Evolutionary conservation across 1,140 invertebrate genomes (phyloP).

Genomic region (Neodiprion lecontei): DNA sequence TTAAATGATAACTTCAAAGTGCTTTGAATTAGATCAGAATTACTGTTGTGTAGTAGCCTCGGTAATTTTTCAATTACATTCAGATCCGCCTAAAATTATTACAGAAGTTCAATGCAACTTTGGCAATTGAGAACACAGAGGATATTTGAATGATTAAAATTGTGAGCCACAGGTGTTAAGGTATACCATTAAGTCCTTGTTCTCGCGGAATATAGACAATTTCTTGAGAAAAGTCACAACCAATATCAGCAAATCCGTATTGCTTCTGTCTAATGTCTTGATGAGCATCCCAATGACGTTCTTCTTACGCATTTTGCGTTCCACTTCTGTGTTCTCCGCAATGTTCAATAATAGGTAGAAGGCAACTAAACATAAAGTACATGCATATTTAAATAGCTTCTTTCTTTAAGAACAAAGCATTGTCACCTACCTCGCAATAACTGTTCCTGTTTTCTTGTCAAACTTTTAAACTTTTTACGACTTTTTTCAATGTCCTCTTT

Average conservation of each 20-base stretch:
- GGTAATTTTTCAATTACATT: constrained; percentile 80
- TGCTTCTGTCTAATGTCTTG: constrained; percentile 85
- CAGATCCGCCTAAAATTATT: constrained; percentile 62
- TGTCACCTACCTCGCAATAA: constrained; percentile 71
- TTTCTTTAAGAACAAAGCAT: background rate
- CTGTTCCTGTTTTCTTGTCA: constrained; percentile 93
- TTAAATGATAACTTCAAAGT: constrained; percentile 92
- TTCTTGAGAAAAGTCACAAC: constrained; percentile 95
- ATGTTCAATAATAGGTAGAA: constrained; percentile 95
- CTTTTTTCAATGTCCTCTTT: constrained; percentile 85
- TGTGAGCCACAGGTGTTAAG: background rate
- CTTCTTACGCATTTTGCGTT: constrained; percentile 97
- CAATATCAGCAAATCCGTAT: constrained; percentile 88
- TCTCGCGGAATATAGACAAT: constrained; percentile 92
- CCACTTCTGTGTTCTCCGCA: constrained; percentile 92
- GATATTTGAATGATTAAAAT: background rate
- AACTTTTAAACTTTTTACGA: constrained; percentile 77
- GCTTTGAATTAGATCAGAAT: constrained; percentile 85
- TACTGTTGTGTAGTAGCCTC: constrained; percentile 73
- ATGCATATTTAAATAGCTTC: constrained; percentile 13
- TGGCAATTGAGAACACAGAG: constrained; percentile 3
- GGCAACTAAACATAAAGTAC: constrained; percentile 64
- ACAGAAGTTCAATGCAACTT: background rate
- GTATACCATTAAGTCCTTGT: constrained; percentile 89
- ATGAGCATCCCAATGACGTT: constrained; percentile 89